Percentiles rank a stretch among this genome's conserved stretches.
Evolutionary conservation across 2,113 vertebrate genomes (phyloP).

Genomic region (Menura novaehollandiae): DNA sequence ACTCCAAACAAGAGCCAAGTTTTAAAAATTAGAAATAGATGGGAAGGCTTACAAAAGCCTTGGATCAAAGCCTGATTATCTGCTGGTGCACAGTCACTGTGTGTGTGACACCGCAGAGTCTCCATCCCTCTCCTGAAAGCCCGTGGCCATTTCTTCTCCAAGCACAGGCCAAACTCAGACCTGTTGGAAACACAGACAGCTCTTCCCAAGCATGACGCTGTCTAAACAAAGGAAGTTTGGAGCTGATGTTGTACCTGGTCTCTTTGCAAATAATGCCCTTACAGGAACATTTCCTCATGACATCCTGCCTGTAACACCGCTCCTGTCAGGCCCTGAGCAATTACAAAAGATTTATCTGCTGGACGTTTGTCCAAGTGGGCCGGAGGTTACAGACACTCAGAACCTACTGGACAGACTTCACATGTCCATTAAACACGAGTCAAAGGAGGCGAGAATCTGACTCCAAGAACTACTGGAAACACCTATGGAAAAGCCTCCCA

Average conservation of each 20-base stretch:
- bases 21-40: not conserved
- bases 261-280: not conserved
- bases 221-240: slow-evolving; percentile 12
- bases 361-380: not conserved
- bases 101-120: not conserved
- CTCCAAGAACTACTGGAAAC: not conserved
- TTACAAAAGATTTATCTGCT: not conserved
- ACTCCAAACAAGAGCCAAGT: not conserved
- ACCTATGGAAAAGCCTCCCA: not conserved
- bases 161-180: not conserved
- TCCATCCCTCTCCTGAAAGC: not conserved
- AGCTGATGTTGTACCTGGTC: not conserved
- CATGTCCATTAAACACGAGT: not conserved
- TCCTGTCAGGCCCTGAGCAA: not conserved
- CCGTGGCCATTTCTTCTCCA: not conserved
- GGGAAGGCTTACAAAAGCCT: not conserved
- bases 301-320: not conserved
- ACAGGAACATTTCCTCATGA: slow-evolving; percentile 18
- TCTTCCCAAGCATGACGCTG: not conserved
- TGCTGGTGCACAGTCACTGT: not conserved
- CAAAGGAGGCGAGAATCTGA: not conserved
- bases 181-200: not conserved
- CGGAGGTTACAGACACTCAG: not conserved
- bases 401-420: not conserved
- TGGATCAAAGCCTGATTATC: not conserved